These are phyloP conservation scores for Bugulina stolonifera DNA, from an alignment of 2,888 invertebrate species.

Conservation along the genomic window DNA sequence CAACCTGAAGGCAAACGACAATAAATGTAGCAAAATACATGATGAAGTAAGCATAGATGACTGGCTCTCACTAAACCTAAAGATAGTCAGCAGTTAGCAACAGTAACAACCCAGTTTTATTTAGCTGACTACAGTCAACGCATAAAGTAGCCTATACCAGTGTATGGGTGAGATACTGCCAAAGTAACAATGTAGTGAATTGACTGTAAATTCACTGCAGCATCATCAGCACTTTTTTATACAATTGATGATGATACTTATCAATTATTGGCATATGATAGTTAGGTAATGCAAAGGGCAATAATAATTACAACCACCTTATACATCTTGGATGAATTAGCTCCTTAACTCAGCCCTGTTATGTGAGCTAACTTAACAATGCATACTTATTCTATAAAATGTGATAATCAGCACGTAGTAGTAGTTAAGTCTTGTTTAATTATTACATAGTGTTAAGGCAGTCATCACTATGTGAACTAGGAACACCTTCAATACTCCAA, in stretches of 20 bases:
- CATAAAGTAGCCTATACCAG: no score
- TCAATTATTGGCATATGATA: not conserved
- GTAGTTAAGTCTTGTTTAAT: no score
- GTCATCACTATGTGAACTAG: no score
- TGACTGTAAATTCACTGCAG: no score
- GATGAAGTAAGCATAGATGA: constrained; percentile 6
- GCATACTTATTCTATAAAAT: no score
- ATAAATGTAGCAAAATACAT: not conserved
- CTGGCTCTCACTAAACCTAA: not conserved
- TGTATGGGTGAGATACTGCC: no score
- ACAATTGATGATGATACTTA: not conserved
- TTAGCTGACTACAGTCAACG: constrained; percentile 17
- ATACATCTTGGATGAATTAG: not conserved
- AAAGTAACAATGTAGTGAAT: no score
- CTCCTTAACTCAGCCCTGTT: not conserved
- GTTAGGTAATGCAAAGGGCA: constrained; percentile 19
- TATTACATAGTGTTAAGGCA: no score
- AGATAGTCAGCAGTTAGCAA: not conserved
- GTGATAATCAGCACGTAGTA: no score
- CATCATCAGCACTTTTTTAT: no score
- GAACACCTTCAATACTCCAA: no score
- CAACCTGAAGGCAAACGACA: not conserved
- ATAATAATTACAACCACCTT: constrained; percentile 7
- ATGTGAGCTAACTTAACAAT: not conserved
- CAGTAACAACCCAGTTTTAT: constrained; percentile 4